These are phyloP conservation scores for Tiliacea citrago DNA, from an alignment of 2,888 invertebrate species.

Conservation along the genomic window DNA sequence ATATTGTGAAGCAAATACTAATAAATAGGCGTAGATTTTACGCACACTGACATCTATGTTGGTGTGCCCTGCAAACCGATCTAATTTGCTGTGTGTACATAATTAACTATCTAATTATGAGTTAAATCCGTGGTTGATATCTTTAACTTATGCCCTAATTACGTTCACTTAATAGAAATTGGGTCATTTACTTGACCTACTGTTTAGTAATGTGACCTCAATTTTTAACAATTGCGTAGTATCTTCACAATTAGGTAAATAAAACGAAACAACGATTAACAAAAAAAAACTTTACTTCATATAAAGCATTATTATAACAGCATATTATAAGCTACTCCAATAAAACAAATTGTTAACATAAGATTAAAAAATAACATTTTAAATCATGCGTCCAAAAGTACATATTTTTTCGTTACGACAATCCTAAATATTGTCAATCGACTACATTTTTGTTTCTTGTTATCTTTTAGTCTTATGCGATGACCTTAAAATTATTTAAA, in stretches of 20 bases:
- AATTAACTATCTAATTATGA: too few species aligned
- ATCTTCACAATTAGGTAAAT: conserved; percentile 37
- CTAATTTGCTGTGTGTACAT: too few species aligned
- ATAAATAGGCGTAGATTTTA: too few species aligned
- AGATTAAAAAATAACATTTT: conserved; percentile 68
- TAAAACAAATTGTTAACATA: conserved; percentile 67
- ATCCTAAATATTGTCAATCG: conserved; percentile 45
- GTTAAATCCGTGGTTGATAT: conserved; percentile 34
- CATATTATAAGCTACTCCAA: conserved; percentile 71
- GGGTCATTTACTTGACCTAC: conserved; percentile 62
- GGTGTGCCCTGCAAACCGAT: too few species aligned
- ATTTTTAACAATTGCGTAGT: conserved; percentile 38
- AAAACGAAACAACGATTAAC: conserved; percentile 74
- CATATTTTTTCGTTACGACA: conserved; percentile 40
- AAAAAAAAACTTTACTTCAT: conserved; percentile 81
- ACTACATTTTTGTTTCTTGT: conserved; percentile 51
- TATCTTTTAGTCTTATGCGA: conserved; percentile 58
- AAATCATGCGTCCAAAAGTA: conserved; percentile 58
- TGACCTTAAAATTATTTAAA: conserved; percentile 58
- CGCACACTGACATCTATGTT: too few species aligned
- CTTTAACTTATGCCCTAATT: conserved; percentile 53
- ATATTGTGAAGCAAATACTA: too few species aligned
- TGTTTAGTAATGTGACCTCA: conserved; percentile 32
- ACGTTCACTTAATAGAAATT: conserved; percentile 43
- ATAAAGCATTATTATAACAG: conserved; percentile 83